Evolutionary conservation across 2,797 vertebrate species (phyloP), one percentile per base, ranked within the genome.

Genomic region (Benthosema pterotum): DNA sequence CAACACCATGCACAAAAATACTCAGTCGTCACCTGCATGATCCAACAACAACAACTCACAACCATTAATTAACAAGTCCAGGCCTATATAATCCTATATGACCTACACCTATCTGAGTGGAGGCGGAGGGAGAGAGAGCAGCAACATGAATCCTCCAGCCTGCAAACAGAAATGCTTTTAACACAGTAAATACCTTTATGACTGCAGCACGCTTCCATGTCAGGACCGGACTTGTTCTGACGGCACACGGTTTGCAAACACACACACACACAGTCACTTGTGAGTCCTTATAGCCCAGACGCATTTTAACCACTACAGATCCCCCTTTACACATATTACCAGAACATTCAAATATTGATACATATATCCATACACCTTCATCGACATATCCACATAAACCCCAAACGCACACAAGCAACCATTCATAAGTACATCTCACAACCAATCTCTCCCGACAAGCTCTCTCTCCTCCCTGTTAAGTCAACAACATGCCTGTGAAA

Each of bases 181-280:
- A 79, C 68, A 70, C 57, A 72, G 72, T 62, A 80, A 87, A 90
- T 89, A 86, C 88, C 85, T 89, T 80, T 63, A 79, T 65, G 63
- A 65, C 77, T 73, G 75, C 63, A 65, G 72, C 78, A 75, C 3
- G 17, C 67, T 72, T 84, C 76, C 69, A 9, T 60, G 82, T 91
- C 87, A 87, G 82, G 91, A 91, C 73, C 82, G 52, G 75, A 91
- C 91, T 84, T 92, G 91, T 92, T 88, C 58, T 74, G 78, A 72
- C 69, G 62, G 65, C 22, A 55, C 51, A 16, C 65, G 78, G 52
- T 64, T n/a, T 60, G 61, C 68, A 60, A 52, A 11, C 22, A 19
- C 32, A 69, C 22, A 25, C 22, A 25, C 22, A 25, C 22, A n/a
- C n/a, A 60, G 52, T 7, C 22, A 19, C 38, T n/a, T n/a, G n/a